A percentile compares a stretch with the other conserved stretches of the same genome.
Conservation (phyloP, 2,888 invertebrate species). For the Conchocele bisecta region DNA sequence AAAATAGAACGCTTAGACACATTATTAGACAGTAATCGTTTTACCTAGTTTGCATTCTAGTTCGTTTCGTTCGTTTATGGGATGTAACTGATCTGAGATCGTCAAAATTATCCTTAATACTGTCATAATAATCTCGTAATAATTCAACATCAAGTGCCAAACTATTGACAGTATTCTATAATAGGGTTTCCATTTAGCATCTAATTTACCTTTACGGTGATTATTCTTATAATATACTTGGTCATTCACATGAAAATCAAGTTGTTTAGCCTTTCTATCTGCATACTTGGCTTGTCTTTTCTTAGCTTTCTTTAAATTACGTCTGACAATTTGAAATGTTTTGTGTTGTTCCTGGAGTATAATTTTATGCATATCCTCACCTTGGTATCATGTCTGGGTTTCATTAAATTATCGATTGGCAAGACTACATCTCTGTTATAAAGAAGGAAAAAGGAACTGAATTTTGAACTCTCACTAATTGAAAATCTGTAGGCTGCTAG, state of each 20-base stretch:
- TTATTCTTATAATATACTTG: constrained; percentile 38
- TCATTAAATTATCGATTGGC: constrained; percentile 41
- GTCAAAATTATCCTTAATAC: too few relatives aligned
- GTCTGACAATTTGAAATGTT: constrained; percentile 27
- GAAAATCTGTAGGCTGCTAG: constrained; percentile 7
- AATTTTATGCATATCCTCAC: constrained; percentile 40
- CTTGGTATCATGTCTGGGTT: constrained; percentile 35
- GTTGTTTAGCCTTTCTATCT: constrained; percentile 26
- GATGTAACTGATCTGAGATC: too few relatives aligned
- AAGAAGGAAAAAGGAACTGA: constrained; percentile 38
- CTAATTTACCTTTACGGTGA: constrained; percentile 26
- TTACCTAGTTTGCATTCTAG: too few relatives aligned
- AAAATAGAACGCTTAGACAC: too few relatives aligned
- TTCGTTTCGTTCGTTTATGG: too few relatives aligned
- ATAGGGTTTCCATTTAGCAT: constrained; percentile 44
- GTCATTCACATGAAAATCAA: constrained; percentile 36
- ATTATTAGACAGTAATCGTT: too few relatives aligned
- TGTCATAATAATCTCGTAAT: too few relatives aligned
- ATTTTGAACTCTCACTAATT: constrained; percentile 5
- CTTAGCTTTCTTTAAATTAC: constrained; percentile 27
- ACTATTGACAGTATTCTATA: too few relatives aligned
- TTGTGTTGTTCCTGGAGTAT: constrained; percentile 48
- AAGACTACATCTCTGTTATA: constrained; percentile 43
- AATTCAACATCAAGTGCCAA: too few relatives aligned
- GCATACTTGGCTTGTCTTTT: constrained; percentile 29